Evolutionary conservation across 2,888 invertebrate genomes (phyloP).

Genomic region (Philonicus albiceps): DNA sequence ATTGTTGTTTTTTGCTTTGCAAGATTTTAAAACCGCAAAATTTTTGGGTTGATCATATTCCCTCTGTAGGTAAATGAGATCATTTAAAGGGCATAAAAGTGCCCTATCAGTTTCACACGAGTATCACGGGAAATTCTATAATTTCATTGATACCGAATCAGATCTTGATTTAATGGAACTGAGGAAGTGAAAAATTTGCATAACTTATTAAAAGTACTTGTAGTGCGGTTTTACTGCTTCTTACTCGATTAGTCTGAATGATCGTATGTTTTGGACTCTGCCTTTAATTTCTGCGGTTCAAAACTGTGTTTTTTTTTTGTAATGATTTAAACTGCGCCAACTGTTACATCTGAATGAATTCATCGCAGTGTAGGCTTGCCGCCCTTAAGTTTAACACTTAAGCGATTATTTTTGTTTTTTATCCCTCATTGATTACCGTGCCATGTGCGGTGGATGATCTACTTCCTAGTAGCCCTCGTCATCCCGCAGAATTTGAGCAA

Average conservation of each 20-base stretch:
- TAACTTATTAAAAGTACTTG: background rate
- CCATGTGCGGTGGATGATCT: background rate
- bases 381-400: background rate
- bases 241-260: background rate
- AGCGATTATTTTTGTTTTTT: background rate
- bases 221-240: background rate
- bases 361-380: background rate
- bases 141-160: background rate
- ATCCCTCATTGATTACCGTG: background rate
- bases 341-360: background rate
- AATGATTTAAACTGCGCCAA: background rate
- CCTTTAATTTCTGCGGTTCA: background rate
- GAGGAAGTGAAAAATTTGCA: background rate
- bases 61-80: background rate
- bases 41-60: background rate
- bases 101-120: background rate
- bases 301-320: too few relatives aligned
- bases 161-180: background rate
- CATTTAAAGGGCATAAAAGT: background rate
- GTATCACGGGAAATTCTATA: background rate
- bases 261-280: background rate
- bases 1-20: background rate
- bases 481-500: background rate
- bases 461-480: background rate
- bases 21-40: background rate